Base-by-base conservation (phyloP, 1,140 invertebrate species). In the Bicyclus anynana region DNA sequence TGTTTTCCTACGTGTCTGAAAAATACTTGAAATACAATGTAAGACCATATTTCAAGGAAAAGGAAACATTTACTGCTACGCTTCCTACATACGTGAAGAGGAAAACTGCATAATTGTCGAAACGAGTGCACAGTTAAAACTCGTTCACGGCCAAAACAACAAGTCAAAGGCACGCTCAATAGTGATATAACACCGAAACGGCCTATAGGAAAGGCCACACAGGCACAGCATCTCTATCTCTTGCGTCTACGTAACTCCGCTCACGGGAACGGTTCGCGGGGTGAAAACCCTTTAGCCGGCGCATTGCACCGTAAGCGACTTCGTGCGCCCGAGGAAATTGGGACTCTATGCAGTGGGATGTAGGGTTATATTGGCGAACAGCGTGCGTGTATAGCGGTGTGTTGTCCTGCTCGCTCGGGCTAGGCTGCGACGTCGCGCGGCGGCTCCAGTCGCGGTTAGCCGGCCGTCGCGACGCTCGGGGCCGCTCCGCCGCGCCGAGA, bases 381-480 rank as follows among this genome's bases (percentile, higher is more conserved):
- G 65, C 57, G 69, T 55, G 65, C 53, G 53, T 55, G 57, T 55
- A 59, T 53, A 65, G 59, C 56, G 59, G 69, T 83, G 82, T 80
- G 67, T 72, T 72, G 82, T 87, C 84, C 78, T 69, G 84, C 80
- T 87, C 84, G 70, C 77, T 70, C 84, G 70, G 70, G 79, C 73
- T 74, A 82, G 81, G 74, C 73, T 80, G 77, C 72, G 74, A 68
- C 77, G 82, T 60, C 77, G 75, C 74, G 62, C 46, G 37, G 62
- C 62, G 59, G 65, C 62, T 82, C 77, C 81, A 87, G 84, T 87
- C 84, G 84, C 84, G 84, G 79, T 87, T 77, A 70, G 80, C 77
- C 84, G 82, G 82, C 80, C 81, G 81, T 77, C 82, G 81, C 82
- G 84, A 84, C 82, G 80, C 78, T 81, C 65, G 80, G 76, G 77